Conservation (phyloP, 2,797 vertebrate genomes). For the Acanthis flammea region DNA sequence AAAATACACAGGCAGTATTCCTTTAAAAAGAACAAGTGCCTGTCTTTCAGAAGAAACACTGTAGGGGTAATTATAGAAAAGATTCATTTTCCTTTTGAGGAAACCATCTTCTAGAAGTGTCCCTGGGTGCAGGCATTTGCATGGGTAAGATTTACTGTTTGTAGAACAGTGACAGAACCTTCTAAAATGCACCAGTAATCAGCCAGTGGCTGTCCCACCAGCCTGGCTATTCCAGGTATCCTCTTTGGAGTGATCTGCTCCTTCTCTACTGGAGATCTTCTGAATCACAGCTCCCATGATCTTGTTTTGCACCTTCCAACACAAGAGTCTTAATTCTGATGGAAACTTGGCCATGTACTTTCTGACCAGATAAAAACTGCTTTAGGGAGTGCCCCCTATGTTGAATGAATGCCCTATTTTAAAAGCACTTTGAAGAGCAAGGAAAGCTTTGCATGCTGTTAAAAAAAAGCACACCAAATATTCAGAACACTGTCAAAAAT, state of each 20-base stretch:
- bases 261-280: neutral
- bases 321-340: neutral
- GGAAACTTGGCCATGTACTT: neutral
- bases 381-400: neutral
- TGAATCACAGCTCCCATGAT: accelerated
- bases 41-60: neutral
- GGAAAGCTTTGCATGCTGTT: neutral
- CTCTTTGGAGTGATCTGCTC: neutral
- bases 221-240: neutral
- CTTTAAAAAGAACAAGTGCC: neutral
- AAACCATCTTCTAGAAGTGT: neutral
- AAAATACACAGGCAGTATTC: neutral
- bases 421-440: neutral
- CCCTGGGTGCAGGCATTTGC: neutral
- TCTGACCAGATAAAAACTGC: neutral
- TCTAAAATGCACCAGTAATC: neutral
- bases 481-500: neutral
- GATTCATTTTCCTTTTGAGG: neutral
- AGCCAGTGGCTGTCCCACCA: neutral
- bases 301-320: neutral
- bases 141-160: neutral
- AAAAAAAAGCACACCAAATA: neutral
- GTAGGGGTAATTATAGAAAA: neutral
- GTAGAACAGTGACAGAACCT: neutral
- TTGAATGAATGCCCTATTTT: neutral